Evolutionary conservation across 1,140 invertebrate species (phyloP), one percentile per base, ranked within the genome.

Genomic region (Drosophila hydei): DNA sequence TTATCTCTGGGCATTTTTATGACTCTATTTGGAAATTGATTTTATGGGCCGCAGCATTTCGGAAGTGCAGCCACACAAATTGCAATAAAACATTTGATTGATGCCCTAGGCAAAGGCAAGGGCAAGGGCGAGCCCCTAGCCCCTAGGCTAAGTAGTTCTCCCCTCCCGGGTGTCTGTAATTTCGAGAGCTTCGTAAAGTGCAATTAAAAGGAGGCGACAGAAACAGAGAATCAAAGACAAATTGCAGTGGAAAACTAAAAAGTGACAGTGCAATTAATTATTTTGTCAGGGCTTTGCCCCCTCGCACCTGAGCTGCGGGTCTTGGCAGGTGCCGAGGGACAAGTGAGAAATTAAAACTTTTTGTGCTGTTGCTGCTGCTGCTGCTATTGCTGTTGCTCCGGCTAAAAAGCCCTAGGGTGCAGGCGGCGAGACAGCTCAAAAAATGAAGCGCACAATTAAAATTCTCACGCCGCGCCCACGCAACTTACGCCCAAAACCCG

Each of bases 321-420:
- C 40, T 72, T 43, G 50, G 54, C 60, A 63, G 73, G 64, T 85
- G 69, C 69, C 75, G 78, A 59, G 75, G 78, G 83, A 87, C 83
- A 88, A 87, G 83, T 88, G 79, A 88, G 78, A 89, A 88, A 87
- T 87, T 88, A 87, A 87, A 87, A 83, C 61, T 67, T 87, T 88
- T 61, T 73, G 30, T 33, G 30, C 30, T 33, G 30, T 6, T 30
- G 6, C 25, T 27, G 7, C 27, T 8, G 27, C 27, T 33, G 30
- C 30, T 33, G 30, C 30, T 33, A 11, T 12, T n/a, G 52, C 30
- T 33, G 30, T 12, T n/a, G 52, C 9, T 3, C 7, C 8, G n/a
- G 54, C 8, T 19, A 14, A 11, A 18, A 30, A n/a, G 36, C 4
- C 12, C 9, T 38, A 54, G 8, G 30, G 0, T 18, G 30, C 9